These are phyloP conservation scores for Lottia scabra DNA, from an alignment of 2,888 invertebrate genomes.

Conservation along the genomic window DNA sequence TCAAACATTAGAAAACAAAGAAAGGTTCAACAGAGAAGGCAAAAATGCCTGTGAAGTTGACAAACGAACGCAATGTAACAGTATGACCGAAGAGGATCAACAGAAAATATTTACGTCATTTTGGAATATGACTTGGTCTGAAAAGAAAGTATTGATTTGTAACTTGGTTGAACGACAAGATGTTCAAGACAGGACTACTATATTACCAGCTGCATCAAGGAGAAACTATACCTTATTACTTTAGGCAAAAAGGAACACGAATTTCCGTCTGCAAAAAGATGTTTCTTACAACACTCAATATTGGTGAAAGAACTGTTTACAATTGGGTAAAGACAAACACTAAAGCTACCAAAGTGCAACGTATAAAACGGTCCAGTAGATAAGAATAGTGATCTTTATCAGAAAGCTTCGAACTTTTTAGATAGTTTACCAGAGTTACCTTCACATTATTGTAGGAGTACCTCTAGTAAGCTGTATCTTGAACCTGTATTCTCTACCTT, in stretches of 20 bases:
- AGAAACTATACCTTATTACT: not conserved
- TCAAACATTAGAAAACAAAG: not conserved
- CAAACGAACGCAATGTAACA: not conserved
- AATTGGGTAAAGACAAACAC: not conserved
- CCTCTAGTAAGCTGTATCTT: constrained; percentile 6
- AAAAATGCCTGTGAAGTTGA: not conserved
- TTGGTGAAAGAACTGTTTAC: not conserved
- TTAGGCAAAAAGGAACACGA: not conserved
- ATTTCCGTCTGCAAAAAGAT: not conserved
- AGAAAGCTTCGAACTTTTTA: not conserved
- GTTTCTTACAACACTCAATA: not conserved
- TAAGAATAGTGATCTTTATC: not conserved
- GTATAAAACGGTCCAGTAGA: not conserved
- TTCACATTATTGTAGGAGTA: constrained; percentile 9
- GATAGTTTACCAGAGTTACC: constrained; percentile 6
- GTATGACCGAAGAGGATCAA: not conserved
- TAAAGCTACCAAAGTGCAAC: not conserved
- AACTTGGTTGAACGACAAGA: not conserved
- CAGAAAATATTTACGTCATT: not conserved
- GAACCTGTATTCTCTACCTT: constrained; percentile 1
- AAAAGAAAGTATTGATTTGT: not conserved
- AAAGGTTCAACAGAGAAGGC: not conserved
- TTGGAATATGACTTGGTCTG: constrained; percentile 1
- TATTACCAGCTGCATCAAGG: not conserved
- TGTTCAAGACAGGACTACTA: not conserved